Evolutionary conservation across 2,888 invertebrate species (phyloP).

Genomic region (Aradus depressus): DNA sequence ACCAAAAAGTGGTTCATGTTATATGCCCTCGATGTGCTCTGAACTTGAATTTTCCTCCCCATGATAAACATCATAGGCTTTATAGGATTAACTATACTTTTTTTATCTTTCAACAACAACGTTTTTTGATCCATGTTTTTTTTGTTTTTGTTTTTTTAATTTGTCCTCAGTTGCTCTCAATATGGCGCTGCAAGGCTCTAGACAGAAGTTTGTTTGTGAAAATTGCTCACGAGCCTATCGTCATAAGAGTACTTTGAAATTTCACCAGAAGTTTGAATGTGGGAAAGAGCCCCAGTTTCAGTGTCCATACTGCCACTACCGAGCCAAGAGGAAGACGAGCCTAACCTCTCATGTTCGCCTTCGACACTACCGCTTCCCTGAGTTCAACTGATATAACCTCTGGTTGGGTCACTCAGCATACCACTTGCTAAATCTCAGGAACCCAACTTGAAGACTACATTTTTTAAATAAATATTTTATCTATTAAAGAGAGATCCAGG

Average conservation of each 20-base stretch:
- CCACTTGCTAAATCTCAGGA: not conserved
- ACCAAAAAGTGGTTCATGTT: no score
- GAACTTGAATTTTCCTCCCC: no score
- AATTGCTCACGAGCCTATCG: slow-evolving; percentile 35
- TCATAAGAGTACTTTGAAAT: slow-evolving; percentile 37
- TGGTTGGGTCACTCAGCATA: not conserved
- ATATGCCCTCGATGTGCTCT: no score
- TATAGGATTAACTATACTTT: no score
- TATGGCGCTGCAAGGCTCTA: not conserved
- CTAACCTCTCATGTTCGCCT: slow-evolving; percentile 19
- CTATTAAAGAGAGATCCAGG: no score
- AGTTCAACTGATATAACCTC: not conserved
- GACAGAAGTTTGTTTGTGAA: slow-evolving; percentile 4
- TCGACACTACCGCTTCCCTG: slow-evolving; percentile 13
- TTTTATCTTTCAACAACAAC: no score
- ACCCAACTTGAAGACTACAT: not conserved
- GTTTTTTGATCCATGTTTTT: no score
- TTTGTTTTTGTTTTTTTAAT: not conserved
- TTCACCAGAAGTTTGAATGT: slow-evolving; percentile 41
- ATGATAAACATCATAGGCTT: no score
- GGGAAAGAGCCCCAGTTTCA: slow-evolving; percentile 37
- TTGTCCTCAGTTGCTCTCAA: not conserved
- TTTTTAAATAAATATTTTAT: not conserved
- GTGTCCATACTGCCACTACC: slow-evolving; percentile 24
- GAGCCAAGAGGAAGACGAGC: slow-evolving; percentile 22